Conservation (phyloP, 2,888 invertebrate species). For the Sinotaia quadrata region DNA sequence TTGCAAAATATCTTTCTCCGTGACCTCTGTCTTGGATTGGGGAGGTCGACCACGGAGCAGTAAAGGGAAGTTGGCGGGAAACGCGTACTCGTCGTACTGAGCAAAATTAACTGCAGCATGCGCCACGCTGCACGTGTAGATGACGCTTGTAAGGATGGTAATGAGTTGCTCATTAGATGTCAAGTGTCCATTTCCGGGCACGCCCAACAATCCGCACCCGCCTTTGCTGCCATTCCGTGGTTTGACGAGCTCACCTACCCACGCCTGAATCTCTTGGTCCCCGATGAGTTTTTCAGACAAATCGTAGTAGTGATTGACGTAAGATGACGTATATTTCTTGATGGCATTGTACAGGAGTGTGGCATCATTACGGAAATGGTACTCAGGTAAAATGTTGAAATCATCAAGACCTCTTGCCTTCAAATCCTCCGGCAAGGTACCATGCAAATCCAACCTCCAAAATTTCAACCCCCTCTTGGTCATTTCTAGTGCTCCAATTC, state of each 20-base stretch:
- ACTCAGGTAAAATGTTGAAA: conserved; percentile 62
- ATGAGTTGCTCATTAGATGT: conserved; percentile 47
- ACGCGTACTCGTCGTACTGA: conserved; percentile 67
- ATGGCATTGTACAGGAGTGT: conserved; percentile 64
- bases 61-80: conserved; percentile 66
- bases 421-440: conserved; percentile 71
- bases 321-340: conserved; percentile 55
- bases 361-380: conserved; percentile 71
- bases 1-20: conserved; percentile 66
- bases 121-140: conserved; percentile 62
- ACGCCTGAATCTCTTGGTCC: conserved; percentile 66
- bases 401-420: conserved; percentile 60
- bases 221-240: conserved; percentile 47
- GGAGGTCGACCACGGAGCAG: conserved; percentile 55
- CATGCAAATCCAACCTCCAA: conserved; percentile 70
- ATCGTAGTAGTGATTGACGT: conserved; percentile 49
- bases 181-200: conserved; percentile 54
- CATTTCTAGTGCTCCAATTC: conserved; percentile 72
- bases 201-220: conserved; percentile 45
- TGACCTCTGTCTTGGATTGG: conserved; percentile 50
- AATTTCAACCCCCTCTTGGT: conserved; percentile 70
- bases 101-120: conserved; percentile 65
- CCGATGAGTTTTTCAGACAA: conserved; percentile 59
- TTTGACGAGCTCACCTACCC: conserved; percentile 70
- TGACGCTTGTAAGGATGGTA: conserved; percentile 51